Evolutionary conservation across 2,888 invertebrate species (phyloP).

Genomic region (Zygaena filipendulae): DNA sequence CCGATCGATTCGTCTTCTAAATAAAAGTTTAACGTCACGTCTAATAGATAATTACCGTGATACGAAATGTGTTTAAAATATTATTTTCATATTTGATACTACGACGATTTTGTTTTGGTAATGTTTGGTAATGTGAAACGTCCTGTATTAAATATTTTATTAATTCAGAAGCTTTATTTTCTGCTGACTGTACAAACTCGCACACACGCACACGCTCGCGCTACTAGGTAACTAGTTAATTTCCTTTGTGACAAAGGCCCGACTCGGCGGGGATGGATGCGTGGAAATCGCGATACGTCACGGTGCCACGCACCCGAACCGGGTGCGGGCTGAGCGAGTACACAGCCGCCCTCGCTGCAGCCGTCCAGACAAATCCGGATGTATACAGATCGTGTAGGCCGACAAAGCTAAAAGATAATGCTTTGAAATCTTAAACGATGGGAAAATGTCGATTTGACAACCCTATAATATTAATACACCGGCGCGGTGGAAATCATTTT

Average conservation of each 20-base stretch:
- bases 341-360: constrained; percentile 20
- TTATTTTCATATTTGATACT: too few species aligned
- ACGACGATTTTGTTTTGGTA: too few species aligned
- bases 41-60: too few species aligned
- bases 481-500: constrained; percentile 10
- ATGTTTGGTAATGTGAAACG: too few species aligned
- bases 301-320: constrained; percentile 50
- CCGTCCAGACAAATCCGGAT: background rate
- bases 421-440: too few species aligned
- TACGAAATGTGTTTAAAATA: too few species aligned
- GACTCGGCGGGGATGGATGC: constrained; percentile 61
- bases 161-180: constrained; percentile 3
- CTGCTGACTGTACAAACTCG: constrained; percentile 31
- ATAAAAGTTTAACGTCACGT: too few species aligned
- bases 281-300: constrained; percentile 67
- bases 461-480: constrained; percentile 5
- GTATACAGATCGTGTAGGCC: too few species aligned
- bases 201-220: constrained; percentile 35
- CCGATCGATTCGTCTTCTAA: too few species aligned
- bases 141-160: constrained; percentile 5
- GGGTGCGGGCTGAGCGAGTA: constrained; percentile 17
- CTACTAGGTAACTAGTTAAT: constrained; percentile 68
- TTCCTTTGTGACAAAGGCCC: constrained; percentile 67
- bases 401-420: too few species aligned
- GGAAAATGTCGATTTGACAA: constrained; percentile 11